Base-by-base conservation (phyloP, 2,888 invertebrate species). In the Odontocolon sp. region DNA sequence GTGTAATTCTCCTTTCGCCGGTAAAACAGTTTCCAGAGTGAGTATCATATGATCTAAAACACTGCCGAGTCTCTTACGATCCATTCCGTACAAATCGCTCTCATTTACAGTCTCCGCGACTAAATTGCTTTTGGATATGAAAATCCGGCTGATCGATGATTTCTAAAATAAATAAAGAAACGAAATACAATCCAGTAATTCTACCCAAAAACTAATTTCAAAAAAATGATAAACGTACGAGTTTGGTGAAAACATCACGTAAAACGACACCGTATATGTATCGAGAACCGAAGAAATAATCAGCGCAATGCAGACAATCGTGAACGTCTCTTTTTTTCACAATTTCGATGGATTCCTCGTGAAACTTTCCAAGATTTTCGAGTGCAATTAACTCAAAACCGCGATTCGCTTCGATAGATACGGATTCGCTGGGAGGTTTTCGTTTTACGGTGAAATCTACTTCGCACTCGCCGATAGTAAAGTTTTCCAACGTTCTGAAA, bases 71-170 rank as follows among this genome's bases (percentile, higher is more conserved):
- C 71, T 66, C 36, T 77, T 77, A 5, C 76, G 73, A 31, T 83
- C 74, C 23, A 50, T 3, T 6, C 81, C 80, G 36, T 77, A 83
- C 23, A 86, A 40, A 4, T 84, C 79, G 6, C 81, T 80, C 42
- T 80, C 80, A 47, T 86, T 85, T n/a, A 79, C 68, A 3, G 85
- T 84, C 42, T 84, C 83, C 0, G 82, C 80, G 6, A 67, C 33
- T 16, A 84, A 83, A 21, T 73, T 67, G 2, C 77, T 76, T n/a
- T 56, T 21, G 3, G 54, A n/a, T n/a, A 18, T n/a, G n/a, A 36
- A 21, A 18, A 16, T 56, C 23, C 63, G 79, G 18, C 81, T 84
- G 2, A 64, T 66, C 8, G 85, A 83, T 14, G 81, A 80, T 80
- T 79, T 80, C 85, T 86, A 40, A 2, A 79, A 81, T 21, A 1